phyloP scores from a whole-genome alignment of 1,140 invertebrate genomes.

The Homalodisca vitripennis region DNA sequence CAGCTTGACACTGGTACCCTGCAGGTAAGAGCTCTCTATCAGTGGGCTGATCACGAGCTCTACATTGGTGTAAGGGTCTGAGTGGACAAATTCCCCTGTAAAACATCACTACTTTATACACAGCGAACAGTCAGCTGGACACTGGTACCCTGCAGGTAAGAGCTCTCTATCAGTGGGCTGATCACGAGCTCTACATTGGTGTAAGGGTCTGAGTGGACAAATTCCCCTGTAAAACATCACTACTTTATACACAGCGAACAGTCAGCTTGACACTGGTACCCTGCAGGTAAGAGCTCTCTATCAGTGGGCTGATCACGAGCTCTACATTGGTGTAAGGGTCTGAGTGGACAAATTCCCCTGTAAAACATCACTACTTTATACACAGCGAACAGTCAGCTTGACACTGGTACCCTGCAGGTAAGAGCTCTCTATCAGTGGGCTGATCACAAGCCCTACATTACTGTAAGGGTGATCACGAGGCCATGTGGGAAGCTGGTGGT shows the following conservation, averaged over 20 bases:
- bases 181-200: constrained; percentile 80
- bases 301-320: constrained; percentile 76
- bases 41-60: constrained; percentile 80
- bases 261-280: constrained; percentile 83
- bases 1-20: constrained; percentile 82
- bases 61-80: constrained; percentile 70
- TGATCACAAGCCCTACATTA: too few species aligned
- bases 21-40: constrained; percentile 71
- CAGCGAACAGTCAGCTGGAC: constrained; percentile 80
- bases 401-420: too few species aligned
- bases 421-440: too few species aligned
- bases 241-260: too few species aligned
- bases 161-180: constrained; percentile 76
- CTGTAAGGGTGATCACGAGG: too few species aligned
- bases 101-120: too few species aligned
- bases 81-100: constrained; percentile 66
- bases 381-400: too few species aligned
- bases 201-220: constrained; percentile 63
- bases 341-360: constrained; percentile 67
- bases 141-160: constrained; percentile 73
- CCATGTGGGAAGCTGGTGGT: too few species aligned
- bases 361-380: constrained; percentile 45
- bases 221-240: constrained; percentile 58
- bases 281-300: constrained; percentile 71
- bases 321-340: constrained; percentile 74